Percentiles rank a stretch among this genome's conserved stretches.
These are phyloP conservation scores for Pleuronectes platessa DNA, from an alignment of 2,113 vertebrate species.

Conservation along the genomic window DNA sequence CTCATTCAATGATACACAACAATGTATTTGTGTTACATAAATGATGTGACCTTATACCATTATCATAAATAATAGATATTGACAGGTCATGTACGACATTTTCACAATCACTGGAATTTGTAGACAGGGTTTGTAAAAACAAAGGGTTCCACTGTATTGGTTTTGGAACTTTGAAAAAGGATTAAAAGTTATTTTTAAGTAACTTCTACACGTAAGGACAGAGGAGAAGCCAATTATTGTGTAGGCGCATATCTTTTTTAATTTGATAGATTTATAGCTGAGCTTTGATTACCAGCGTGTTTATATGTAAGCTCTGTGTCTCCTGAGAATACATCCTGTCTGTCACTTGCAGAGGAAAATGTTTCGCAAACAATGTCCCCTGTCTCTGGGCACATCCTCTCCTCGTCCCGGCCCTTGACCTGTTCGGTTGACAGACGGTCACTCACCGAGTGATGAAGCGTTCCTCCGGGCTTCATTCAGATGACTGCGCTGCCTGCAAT, in stretches of 20 bases:
- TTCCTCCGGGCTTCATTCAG: constrained; percentile 1
- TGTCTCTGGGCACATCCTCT: constrained; percentile 44
- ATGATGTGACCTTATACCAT: too few species aligned
- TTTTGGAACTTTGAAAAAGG: not conserved
- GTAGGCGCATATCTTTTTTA: not conserved
- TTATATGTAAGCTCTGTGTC: constrained; percentile 6
- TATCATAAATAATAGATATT: not conserved
- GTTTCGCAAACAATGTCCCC: constrained; percentile 30
- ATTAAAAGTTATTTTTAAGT: not conserved
- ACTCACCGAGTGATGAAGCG: constrained; percentile 33
- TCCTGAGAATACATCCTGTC: constrained; percentile 35
- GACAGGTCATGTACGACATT: not conserved
- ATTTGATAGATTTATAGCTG: not conserved
- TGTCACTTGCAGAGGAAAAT: constrained; percentile 30
- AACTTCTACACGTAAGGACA: not conserved
- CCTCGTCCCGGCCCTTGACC: constrained; percentile 40
- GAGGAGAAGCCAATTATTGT: not conserved
- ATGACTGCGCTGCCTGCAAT: not conserved
- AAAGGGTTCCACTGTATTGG: not conserved
- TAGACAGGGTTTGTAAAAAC: not conserved
- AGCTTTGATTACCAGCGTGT: not conserved
- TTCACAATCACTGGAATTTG: not conserved
- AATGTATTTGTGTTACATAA: not conserved
- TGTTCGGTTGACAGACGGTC: constrained; percentile 35
- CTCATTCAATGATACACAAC: not conserved